phyloP scores from a whole-genome alignment of 2,113 vertebrate genomes.

The Motacilla alba region DNA sequence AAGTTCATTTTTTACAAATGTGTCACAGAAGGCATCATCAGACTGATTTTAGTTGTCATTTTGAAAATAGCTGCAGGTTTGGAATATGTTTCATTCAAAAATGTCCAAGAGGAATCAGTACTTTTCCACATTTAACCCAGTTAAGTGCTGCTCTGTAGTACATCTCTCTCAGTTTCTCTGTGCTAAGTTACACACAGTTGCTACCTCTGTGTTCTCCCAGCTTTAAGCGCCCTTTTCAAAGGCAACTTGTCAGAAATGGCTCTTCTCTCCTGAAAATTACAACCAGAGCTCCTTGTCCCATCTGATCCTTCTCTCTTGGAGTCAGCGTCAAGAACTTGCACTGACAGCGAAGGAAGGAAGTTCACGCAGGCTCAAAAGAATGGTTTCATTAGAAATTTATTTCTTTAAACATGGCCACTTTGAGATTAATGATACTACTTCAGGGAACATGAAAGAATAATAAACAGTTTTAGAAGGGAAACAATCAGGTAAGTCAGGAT shows the following conservation, averaged over 20 bases:
- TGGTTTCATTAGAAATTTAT: slow-evolving; percentile 61
- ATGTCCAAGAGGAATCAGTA: accelerated
- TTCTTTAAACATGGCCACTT: slow-evolving; percentile 58
- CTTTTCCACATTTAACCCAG: not conserved
- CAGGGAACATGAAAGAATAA: slow-evolving; percentile 30
- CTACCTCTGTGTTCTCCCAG: not conserved
- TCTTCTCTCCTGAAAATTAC: not conserved
- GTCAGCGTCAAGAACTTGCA: not conserved
- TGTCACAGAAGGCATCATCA: not conserved
- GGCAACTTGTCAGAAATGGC: not conserved
- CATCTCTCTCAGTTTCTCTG: not conserved
- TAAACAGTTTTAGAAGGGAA: slow-evolving; percentile 34
- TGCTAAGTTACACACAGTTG: accelerated
- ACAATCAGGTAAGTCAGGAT: slow-evolving; percentile 3
- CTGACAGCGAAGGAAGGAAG: not conserved
- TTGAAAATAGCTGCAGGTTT: not conserved
- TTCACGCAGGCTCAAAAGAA: not conserved
- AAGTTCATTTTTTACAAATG: not conserved
- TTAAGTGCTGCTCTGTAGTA: not conserved
- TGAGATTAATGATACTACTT: slow-evolving; percentile 1
- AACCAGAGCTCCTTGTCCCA: not conserved
- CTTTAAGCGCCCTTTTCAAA: not conserved
- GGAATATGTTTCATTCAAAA: not conserved
- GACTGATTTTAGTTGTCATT: not conserved
- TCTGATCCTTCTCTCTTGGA: not conserved